phyloP scores from a whole-genome alignment of 2,113 vertebrate species.

The Pluvianellus socialis region DNA sequence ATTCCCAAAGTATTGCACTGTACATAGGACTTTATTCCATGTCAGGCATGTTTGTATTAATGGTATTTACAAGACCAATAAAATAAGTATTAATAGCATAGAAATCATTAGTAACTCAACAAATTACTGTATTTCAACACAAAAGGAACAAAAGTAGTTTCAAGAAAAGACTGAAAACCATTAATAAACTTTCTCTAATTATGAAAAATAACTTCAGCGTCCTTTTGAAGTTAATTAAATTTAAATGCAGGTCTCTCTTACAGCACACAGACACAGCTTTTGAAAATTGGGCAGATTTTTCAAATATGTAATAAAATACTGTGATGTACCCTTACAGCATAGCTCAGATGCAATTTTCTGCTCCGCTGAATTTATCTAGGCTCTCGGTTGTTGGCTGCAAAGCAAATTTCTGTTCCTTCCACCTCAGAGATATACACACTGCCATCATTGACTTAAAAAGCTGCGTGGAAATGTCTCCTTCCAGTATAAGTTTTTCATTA shows the following conservation, averaged over 20 bases:
- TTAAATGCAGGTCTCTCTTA: neutral
- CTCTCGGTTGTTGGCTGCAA: conserved; percentile 41
- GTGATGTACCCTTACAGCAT: conserved; percentile 27
- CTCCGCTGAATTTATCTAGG: conserved; percentile 64
- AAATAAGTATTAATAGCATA: neutral
- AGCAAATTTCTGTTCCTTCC: conserved; percentile 55
- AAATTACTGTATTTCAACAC: neutral
- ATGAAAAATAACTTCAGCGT: conserved; percentile 25
- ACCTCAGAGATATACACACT: conserved; percentile 1
- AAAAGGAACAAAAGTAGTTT: neutral
- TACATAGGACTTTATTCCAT: neutral
- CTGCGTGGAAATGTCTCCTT: conserved; percentile 13
- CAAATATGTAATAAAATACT: conserved; percentile 47
- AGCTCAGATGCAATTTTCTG: conserved; percentile 70
- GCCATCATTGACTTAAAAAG: conserved; percentile 37
- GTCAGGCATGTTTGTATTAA: neutral
- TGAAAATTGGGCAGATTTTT: conserved; percentile 32
- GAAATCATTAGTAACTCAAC: neutral
- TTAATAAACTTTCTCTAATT: neutral
- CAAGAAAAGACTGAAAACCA: neutral
- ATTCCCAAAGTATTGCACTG: neutral
- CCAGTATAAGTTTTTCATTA: conserved; percentile 26
- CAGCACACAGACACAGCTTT: neutral
- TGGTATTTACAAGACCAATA: neutral
- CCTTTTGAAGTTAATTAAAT: conserved; percentile 48